Conservation (phyloP, 2,113 vertebrate genomes). For the Macroglossus sobrinus region DNA sequence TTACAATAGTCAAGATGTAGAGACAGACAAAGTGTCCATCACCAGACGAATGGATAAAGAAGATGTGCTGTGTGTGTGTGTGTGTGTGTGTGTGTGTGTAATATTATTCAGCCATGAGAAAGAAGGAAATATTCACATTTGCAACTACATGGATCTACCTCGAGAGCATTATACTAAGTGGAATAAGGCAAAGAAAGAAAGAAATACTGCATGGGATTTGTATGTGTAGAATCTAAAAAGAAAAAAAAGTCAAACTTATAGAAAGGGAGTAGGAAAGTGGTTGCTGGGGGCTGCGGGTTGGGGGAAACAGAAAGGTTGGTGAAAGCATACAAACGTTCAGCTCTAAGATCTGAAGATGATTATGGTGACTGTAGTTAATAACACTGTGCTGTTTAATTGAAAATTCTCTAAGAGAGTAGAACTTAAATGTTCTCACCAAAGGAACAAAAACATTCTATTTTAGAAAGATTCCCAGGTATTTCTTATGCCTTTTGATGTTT, state of each 20-base stretch:
- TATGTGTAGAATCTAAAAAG: neutral
- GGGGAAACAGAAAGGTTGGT: neutral
- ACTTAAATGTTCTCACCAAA: neutral
- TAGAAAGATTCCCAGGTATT: neutral
- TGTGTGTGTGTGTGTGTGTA: too few relatives aligned
- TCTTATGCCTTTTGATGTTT: neutral
- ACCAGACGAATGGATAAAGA: neutral
- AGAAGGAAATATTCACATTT: neutral
- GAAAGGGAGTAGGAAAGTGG: neutral
- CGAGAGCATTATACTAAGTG: neutral
- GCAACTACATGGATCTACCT: neutral
- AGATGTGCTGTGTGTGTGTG: neutral
- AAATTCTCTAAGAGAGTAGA: neutral
- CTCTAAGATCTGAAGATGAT: neutral
- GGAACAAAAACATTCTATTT: neutral
- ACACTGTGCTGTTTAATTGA: neutral
- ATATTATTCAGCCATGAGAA: neutral
- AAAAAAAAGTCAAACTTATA: neutral
- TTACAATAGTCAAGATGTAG: neutral
- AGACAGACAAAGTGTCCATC: neutral
- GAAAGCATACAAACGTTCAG: neutral
- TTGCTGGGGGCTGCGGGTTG: neutral
- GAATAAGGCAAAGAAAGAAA: neutral
- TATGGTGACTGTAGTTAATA: neutral
- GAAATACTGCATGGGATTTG: neutral